Evolutionary conservation across 2,113 vertebrate species (phyloP).

Genomic region (Egretta garzetta): DNA sequence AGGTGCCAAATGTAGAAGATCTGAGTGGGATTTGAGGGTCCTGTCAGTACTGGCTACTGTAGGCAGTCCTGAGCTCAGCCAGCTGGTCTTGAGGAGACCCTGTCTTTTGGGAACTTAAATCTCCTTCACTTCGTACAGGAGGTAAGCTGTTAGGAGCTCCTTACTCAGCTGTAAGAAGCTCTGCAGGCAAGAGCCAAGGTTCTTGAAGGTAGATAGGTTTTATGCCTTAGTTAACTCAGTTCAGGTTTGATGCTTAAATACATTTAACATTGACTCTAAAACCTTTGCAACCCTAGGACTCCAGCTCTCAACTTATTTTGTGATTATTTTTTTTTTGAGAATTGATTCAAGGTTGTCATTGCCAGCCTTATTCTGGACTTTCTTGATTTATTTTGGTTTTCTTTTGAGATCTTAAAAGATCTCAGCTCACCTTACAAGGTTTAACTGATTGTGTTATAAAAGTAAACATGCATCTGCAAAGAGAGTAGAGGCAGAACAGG

Average conservation of each 20-base stretch:
- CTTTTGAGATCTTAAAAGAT: conserved; percentile 10
- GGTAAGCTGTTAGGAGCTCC: not conserved
- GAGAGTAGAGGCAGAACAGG: conserved; percentile 39
- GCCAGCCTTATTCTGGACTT: not conserved
- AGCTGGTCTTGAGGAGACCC: not conserved
- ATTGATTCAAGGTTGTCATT: not conserved
- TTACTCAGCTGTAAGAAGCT: not conserved
- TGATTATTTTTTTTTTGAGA: not conserved
- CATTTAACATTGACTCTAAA: not conserved
- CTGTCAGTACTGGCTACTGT: not conserved
- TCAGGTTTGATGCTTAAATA: not conserved
- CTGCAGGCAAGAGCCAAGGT: not conserved
- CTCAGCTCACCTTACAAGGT: conserved; percentile 38
- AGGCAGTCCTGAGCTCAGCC: not conserved
- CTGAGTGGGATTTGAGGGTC: fast-evolving
- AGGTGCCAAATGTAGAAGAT: not conserved
- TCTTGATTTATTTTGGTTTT: conserved; percentile 30
- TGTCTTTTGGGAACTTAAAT: not conserved
- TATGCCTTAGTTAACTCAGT: not conserved
- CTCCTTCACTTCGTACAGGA: not conserved
- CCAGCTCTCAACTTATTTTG: not conserved
- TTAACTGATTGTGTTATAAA: conserved; percentile 55
- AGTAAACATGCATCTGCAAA: conserved; percentile 55
- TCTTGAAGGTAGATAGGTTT: not conserved
- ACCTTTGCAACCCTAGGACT: not conserved